Conservation (phyloP, 2,888 invertebrate genomes). For the Erebia epiphron region DNA sequence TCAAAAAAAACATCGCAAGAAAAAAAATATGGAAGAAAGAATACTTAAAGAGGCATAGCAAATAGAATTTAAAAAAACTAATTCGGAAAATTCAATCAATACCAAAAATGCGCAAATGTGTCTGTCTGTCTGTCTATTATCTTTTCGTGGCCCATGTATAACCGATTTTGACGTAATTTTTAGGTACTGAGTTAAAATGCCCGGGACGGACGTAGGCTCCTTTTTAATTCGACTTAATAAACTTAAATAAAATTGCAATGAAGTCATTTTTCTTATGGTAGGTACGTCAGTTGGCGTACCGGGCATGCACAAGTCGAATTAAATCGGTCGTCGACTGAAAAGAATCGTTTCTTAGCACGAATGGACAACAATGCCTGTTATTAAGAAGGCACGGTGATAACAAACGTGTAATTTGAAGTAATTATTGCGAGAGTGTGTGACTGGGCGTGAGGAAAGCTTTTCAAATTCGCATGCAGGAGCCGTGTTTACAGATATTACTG, state of each 20-base stretch:
- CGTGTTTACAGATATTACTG: conserved; percentile 63
- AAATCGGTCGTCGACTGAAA: conserved; percentile 77
- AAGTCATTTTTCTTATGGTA: conserved; percentile 54
- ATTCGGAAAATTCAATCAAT: neutral
- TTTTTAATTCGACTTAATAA: neutral
- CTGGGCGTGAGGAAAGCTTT: conserved; percentile 75
- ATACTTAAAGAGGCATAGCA: no score
- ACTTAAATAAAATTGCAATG: conserved; percentile 52
- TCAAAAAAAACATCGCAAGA: neutral
- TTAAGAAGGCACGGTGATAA: conserved; percentile 77
- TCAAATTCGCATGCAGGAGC: conserved; percentile 69
- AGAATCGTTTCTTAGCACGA: conserved; percentile 79
- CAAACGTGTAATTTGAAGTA: conserved; percentile 77
- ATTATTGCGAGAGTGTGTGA: conserved; percentile 74
- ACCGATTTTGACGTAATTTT: neutral
- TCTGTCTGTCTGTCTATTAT: neutral
- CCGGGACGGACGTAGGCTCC: neutral
- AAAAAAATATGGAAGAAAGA: neutral
- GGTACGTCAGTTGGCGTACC: conserved; percentile 50
- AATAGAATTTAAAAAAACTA: no score
- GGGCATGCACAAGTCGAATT: conserved; percentile 72
- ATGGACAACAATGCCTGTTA: conserved; percentile 78
- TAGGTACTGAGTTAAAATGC: neutral
- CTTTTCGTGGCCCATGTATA: no score
- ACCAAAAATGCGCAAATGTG: neutral